Evolutionary conservation across 2,113 vertebrate species (phyloP), one percentile per base, ranked within the genome.

Genomic region (Tragelaphus strepsiceros): DNA sequence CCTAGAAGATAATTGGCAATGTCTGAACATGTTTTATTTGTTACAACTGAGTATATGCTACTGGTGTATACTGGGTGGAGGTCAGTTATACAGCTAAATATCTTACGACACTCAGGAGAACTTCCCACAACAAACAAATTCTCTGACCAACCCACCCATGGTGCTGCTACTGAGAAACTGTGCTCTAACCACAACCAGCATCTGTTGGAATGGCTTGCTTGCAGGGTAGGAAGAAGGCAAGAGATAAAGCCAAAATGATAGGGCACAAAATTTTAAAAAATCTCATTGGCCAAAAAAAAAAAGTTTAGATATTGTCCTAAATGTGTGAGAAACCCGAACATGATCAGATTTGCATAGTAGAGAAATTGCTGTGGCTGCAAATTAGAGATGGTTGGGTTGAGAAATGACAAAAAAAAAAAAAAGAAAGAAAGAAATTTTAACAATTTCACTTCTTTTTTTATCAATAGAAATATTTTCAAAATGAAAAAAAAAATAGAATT

Each of bases 391-490:
- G 6, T 13, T 24, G 39, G 26, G 17, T 58, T 91, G 74, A 93
- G 77, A 90, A 94, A 89, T 53, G 39, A 39, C 78, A 24, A 80
- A 71, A 39, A 95, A 91, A 91, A 39, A 30, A 24, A 6, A 16
- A 59, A 91, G 8, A 28, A 24, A 13, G 6, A 58, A 67, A 19
- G 16, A 49, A 19, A 30, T 89, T 82, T 94, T 53, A 86, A 87
- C 67, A 86, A 81, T 83, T 84, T 80, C 56, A 83, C 28, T 91
- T 91, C 49, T 71, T 96, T 89, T 89, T 96, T 92, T 77, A 97
- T 92, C 89, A 87, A 46, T n/a, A 51, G 12, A 14, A 93, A 51
- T 91, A 94, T 87, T 96, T 87, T 96, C 78, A 80, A 77, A 94
- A 62, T 49, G 53, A 43, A 92, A 87, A 88, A 59, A 51, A 59